Conservation (phyloP, 1,140 invertebrate genomes). For the Platyscapa corneri region DNA sequence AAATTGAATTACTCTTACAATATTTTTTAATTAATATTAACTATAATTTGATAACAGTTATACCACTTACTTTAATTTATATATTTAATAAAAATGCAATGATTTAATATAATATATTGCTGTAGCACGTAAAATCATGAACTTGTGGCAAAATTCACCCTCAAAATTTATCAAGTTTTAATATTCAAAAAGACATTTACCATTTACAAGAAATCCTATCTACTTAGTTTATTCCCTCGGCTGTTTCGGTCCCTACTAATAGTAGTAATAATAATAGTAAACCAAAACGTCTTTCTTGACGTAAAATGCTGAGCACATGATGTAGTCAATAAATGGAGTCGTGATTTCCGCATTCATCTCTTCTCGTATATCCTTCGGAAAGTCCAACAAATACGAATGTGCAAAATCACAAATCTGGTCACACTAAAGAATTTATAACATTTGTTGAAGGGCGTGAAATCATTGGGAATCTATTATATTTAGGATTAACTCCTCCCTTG, state of each 20-base stretch:
- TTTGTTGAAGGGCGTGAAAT: background rate
- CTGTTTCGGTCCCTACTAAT: background rate
- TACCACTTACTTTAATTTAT: too few species aligned
- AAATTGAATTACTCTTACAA: too few species aligned
- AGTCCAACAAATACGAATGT: background rate
- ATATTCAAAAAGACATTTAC: background rate
- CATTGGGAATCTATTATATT: constrained; percentile 14
- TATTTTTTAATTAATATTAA: too few species aligned
- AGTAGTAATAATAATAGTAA: too few species aligned
- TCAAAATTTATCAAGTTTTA: background rate
- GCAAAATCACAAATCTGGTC: constrained; percentile 13
- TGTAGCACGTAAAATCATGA: background rate
- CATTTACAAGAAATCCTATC: background rate
- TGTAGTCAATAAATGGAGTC: background rate
- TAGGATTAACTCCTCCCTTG: background rate
- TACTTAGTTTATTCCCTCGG: constrained; percentile 24
- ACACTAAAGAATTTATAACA: background rate
- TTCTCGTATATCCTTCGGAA: too few species aligned
- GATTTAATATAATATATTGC: background rate
- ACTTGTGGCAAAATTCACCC: background rate
- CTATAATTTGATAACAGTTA: too few species aligned
- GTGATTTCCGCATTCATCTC: constrained; percentile 14
- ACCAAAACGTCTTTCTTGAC: constrained; percentile 5
- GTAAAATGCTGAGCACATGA: background rate
- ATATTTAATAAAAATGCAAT: too few species aligned